Conservation (phyloP, 1,140 invertebrate species). For the Eriosoma lanigerum region DNA sequence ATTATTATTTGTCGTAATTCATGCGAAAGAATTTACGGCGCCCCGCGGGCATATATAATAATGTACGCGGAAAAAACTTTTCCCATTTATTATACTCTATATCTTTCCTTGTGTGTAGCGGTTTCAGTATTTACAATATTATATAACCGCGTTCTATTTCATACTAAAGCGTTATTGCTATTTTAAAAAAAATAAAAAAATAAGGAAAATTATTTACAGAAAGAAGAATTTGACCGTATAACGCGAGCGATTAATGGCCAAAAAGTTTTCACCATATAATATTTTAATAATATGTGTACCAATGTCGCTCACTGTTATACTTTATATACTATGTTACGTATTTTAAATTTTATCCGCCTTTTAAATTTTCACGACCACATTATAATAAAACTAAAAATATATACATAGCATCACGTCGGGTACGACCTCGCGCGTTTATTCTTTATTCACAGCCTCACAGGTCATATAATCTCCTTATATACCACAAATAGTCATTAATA, state of each 20-base stretch:
- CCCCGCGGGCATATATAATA: background rate
- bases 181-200: background rate
- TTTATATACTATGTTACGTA: constrained; percentile 4
- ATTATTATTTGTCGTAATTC: constrained; percentile 36
- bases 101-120: background rate
- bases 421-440: background rate
- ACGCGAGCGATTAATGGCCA: background rate
- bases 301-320: too few species aligned
- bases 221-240: constrained; percentile 27
- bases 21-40: constrained; percentile 20
- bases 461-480: background rate
- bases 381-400: background rate
- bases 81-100: constrained; percentile 7
- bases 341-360: constrained; percentile 8
- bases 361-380: constrained; percentile 4
- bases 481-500: too few species aligned
- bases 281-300: too few species aligned
- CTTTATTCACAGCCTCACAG: too few species aligned
- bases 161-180: background rate
- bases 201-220: background rate
- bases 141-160: too few species aligned
- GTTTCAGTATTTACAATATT: too few species aligned
- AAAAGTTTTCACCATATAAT: constrained; percentile 22
- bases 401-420: too few species aligned
- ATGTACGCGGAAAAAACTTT: constrained; percentile 14